Percentiles rank a stretch among this genome's conserved stretches.
Conservation (phyloP, 2,113 vertebrate genomes). For the Elanoides forficatus region DNA sequence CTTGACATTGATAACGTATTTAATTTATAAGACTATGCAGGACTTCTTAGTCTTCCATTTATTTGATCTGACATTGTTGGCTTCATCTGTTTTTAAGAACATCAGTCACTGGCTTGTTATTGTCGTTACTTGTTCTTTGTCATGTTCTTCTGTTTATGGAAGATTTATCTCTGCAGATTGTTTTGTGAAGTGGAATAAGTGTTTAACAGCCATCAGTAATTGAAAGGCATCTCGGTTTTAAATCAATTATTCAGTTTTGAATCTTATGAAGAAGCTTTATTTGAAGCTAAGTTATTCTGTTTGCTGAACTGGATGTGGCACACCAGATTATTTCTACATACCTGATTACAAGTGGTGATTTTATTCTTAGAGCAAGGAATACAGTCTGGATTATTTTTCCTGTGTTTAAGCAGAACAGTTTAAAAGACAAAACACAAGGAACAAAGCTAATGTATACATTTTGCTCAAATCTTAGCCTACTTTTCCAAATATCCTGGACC, state of each 20-base stretch:
- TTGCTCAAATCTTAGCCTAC: neutral
- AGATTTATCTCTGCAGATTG: neutral
- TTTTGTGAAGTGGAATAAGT: slow-evolving; percentile 33
- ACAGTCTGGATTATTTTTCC: neutral
- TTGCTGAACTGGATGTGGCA: neutral
- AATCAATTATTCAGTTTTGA: slow-evolving; percentile 13
- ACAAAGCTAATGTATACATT: neutral
- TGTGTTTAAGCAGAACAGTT: neutral
- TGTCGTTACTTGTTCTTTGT: slow-evolving; percentile 36
- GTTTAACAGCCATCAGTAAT: slow-evolving; percentile 32
- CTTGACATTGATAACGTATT: slow-evolving; percentile 22
- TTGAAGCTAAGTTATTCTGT: neutral
- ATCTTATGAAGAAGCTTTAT: neutral
- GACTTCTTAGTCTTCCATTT: slow-evolving; percentile 2
- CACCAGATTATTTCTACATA: neutral
- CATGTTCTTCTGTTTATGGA: slow-evolving; percentile 8
- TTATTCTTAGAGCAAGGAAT: neutral
- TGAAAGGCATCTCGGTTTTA: slow-evolving; percentile 7
- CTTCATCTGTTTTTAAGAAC: slow-evolving; percentile 14
- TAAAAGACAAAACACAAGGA: neutral
- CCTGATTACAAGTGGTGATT: neutral
- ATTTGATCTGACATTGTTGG: slow-evolving; percentile 44
- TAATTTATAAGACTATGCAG: slow-evolving; percentile 26
- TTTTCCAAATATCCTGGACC: neutral
- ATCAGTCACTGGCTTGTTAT: slow-evolving; percentile 2